phyloP scores from a whole-genome alignment of 92 coral and sea anemone genomes.

The Palythoa grandis region DNA sequence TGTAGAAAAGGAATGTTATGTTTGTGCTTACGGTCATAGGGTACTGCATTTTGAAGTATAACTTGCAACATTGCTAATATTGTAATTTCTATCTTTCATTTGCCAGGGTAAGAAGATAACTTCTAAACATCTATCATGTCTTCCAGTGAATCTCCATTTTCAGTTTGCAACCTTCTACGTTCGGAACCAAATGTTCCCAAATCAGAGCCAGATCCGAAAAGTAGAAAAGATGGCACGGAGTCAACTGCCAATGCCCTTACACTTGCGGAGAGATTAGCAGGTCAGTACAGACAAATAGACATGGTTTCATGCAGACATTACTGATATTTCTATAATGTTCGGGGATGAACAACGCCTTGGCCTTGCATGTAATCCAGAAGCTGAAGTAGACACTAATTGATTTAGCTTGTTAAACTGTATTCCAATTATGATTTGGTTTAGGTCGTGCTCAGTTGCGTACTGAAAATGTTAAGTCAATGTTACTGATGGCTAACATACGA shows the following conservation, averaged over 20 bases:
- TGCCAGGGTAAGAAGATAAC: background rate
- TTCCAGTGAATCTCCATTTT: slow-evolving; percentile 18
- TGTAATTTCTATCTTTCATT: slow-evolving; percentile 8
- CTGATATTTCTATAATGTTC: background rate
- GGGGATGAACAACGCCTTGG: no score
- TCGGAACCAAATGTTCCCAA: background rate
- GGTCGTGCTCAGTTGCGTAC: no score
- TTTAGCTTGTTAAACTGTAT: no score
- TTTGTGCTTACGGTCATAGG: background rate
- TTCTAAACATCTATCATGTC: slow-evolving; percentile 12
- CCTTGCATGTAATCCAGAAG: no score
- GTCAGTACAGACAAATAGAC: slow-evolving; percentile 6
- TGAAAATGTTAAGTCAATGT: no score
- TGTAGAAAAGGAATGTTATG: background rate
- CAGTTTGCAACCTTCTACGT: slow-evolving; percentile 22
- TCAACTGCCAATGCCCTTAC: slow-evolving; percentile 36
- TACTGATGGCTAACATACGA: no score
- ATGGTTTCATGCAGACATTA: background rate
- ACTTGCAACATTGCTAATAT: background rate
- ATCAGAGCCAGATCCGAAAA: background rate
- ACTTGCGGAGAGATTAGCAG: slow-evolving; percentile 49
- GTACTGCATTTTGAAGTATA: background rate
- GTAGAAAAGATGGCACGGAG: background rate
- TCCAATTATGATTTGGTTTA: no score
- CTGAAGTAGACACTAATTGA: no score